phyloP scores from a whole-genome alignment of 2,888 invertebrate species.

The Netelia fuscicornis region DNA sequence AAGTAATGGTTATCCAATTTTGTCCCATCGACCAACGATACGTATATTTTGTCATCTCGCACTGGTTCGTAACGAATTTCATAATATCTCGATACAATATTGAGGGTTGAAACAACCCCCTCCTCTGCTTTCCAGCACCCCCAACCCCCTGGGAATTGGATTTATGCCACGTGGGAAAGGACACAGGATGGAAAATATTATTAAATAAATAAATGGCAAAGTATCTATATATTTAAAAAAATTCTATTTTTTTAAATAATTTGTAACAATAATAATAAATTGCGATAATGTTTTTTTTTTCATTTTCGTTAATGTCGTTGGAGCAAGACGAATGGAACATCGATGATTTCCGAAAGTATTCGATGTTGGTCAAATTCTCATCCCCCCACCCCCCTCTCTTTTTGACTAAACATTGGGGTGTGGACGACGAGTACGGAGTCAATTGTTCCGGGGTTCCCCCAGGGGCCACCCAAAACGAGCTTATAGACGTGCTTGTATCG shows the following conservation, averaged over 20 bases:
- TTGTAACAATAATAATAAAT: not conserved
- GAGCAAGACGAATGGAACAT: not conserved
- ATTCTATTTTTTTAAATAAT: not conserved
- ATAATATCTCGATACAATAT: constrained; percentile 30
- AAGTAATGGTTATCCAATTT: constrained; percentile 35
- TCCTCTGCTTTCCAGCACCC: too few species aligned
- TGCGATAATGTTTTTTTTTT: not conserved
- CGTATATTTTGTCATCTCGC: not conserved
- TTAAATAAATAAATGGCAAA: not conserved
- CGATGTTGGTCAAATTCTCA: not conserved
- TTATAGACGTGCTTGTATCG: constrained; percentile 40
- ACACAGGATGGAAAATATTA: not conserved
- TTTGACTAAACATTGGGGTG: constrained; percentile 9
- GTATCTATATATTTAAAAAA: not conserved
- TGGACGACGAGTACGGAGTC: not conserved
- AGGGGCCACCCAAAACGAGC: constrained; percentile 35
- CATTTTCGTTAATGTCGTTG: not conserved
- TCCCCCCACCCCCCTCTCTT: not conserved
- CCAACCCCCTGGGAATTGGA: constrained; percentile 37
- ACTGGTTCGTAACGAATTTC: constrained; percentile 39
- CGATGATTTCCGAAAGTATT: constrained; percentile 4
- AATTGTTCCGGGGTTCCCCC: not conserved
- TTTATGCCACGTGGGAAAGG: not conserved
- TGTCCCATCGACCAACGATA: constrained; percentile 31
- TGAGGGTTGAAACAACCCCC: constrained; percentile 3